Conservation (phyloP, 2,113 vertebrate species). For the Vireo altiloquus region DNA sequence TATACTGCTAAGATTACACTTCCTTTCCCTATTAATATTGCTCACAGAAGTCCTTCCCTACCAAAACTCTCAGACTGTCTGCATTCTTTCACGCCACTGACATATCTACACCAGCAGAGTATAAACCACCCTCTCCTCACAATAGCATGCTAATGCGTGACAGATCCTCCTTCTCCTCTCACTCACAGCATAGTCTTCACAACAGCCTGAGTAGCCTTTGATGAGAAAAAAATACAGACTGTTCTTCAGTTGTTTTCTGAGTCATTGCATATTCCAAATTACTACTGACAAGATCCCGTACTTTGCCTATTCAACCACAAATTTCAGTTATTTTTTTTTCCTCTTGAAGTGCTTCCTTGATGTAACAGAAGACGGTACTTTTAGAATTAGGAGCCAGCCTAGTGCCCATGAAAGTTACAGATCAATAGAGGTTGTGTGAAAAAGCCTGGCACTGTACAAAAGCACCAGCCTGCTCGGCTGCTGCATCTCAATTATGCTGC, state of each 20-base stretch:
- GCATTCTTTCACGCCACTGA: not conserved
- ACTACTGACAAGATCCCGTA: not conserved
- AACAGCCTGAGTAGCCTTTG: not conserved
- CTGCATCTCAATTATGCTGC: not conserved
- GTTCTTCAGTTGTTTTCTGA: not conserved
- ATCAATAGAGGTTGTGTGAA: not conserved
- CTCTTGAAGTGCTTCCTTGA: not conserved
- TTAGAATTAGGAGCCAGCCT: not conserved
- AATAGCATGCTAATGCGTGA: not conserved
- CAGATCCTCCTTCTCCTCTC: not conserved
- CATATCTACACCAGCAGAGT: not conserved
- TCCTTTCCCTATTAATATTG: not conserved
- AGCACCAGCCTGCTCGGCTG: not conserved
- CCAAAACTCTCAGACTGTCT: not conserved
- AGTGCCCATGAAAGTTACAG: not conserved
- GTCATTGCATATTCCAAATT: not conserved
- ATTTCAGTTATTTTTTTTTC: not conserved
- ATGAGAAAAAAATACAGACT: not conserved
- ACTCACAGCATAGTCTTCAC: not conserved
- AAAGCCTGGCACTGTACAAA: not conserved
- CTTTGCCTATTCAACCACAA: not conserved
- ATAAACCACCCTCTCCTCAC: not conserved
- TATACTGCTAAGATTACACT: not conserved
- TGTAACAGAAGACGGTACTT: not conserved
- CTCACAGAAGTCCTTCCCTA: not conserved